Percentiles rank a stretch among this genome's conserved stretches.
phyloP scores from a whole-genome alignment of 2,797 vertebrate species.

The Enteromius anoplus region DNA sequence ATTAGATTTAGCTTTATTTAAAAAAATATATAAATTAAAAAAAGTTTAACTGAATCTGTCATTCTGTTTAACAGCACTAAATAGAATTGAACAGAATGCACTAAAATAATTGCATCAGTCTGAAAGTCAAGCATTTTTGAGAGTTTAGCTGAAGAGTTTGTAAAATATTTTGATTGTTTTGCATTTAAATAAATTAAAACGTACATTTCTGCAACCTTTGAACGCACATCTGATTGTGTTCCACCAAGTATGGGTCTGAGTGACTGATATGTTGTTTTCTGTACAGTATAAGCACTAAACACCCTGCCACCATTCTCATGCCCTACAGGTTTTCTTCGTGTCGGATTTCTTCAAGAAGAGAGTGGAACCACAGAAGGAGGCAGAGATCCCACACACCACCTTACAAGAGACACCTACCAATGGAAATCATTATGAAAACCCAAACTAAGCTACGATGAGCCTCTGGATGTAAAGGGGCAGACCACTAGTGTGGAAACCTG shows the following conservation, averaged over 20 bases:
- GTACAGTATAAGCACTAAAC: neutral
- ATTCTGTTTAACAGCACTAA: neutral
- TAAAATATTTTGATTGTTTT: too few relatives aligned
- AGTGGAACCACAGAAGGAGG: constrained; percentile 73
- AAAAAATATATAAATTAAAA: too few relatives aligned
- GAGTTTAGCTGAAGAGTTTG: neutral
- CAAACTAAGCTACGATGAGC: constrained; percentile 73
- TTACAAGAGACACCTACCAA: constrained; percentile 89
- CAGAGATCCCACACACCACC: constrained; percentile 84
- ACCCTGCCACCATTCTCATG: neutral
- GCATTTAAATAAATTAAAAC: too few relatives aligned
- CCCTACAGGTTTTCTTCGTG: constrained; percentile 81
- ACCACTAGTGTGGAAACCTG: constrained; percentile 77
- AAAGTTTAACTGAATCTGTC: too few relatives aligned
- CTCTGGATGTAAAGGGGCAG: constrained; percentile 61
- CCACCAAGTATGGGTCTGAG: too few relatives aligned
- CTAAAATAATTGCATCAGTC: neutral
- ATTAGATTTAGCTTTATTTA: too few relatives aligned
- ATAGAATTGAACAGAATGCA: neutral
- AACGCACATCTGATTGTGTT: neutral
- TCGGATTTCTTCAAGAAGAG: constrained; percentile 92
- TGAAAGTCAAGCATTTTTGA: too few relatives aligned
- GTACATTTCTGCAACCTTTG: neutral
- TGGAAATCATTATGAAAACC: constrained; percentile 88
- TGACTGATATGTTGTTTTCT: neutral